These are phyloP conservation scores for Nasonia longicornis DNA, from an alignment of 1,140 invertebrate genomes.

Conservation along the genomic window DNA sequence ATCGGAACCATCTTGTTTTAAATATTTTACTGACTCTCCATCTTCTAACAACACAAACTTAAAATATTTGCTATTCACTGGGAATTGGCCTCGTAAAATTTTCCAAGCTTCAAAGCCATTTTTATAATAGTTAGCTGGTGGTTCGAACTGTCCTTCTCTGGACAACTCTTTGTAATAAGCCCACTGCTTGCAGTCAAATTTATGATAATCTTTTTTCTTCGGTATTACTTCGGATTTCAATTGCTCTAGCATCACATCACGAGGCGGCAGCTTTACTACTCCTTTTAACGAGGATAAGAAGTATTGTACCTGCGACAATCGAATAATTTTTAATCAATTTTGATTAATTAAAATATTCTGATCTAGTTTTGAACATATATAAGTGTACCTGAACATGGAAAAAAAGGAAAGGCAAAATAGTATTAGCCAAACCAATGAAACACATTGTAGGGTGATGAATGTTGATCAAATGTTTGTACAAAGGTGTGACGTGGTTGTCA, in stretches of 20 bases:
- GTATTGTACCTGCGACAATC: not conserved
- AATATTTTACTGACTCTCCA: not conserved
- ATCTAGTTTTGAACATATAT: not conserved
- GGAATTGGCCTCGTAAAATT: not conserved
- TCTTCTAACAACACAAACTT: not conserved
- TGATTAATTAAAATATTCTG: not conserved
- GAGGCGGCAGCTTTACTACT: not conserved
- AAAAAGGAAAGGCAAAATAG: conserved; percentile 73
- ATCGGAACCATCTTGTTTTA: not conserved
- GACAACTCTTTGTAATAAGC: not conserved
- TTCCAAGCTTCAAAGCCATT: not conserved
- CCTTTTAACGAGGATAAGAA: conserved; percentile 19
- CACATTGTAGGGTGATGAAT: conserved; percentile 76
- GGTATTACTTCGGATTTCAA: not conserved
- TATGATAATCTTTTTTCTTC: conserved; percentile 18
- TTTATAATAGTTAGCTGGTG: conserved; percentile 13
- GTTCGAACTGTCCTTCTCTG: conserved; percentile 10
- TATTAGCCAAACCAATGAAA: conserved; percentile 77
- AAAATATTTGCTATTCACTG: not conserved
- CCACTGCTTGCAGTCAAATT: not conserved
- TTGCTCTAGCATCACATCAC: conserved; percentile 21
- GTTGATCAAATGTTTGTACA: conserved; percentile 81
- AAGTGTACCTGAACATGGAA: conserved; percentile 74
- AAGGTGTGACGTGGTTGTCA: conserved; percentile 74
- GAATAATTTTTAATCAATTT: not conserved